Evolutionary conservation across 1,140 invertebrate genomes (phyloP).

Genomic region (Megalopta genalis): DNA sequence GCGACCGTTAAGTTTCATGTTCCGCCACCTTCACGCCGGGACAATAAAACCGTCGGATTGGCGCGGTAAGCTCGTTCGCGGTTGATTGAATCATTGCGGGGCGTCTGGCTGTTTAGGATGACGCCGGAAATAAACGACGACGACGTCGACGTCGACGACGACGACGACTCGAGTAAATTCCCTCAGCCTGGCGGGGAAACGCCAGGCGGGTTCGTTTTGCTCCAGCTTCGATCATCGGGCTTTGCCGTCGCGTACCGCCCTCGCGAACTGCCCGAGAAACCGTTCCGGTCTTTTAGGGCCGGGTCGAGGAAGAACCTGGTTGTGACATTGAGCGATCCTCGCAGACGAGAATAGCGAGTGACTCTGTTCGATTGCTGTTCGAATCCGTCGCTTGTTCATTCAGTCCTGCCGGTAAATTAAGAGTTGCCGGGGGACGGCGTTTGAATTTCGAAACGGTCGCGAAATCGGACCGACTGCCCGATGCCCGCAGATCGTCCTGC

Average conservation of each 20-base stretch:
- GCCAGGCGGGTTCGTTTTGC: not conserved
- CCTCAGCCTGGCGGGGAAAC: not conserved
- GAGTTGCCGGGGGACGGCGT: no score
- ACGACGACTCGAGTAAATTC: not conserved
- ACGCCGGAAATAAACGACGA: slow-evolving; percentile 34
- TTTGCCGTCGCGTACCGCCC: not conserved
- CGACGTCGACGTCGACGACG: not conserved
- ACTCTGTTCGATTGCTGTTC: no score
- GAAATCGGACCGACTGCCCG: no score
- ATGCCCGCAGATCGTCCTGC: no score
- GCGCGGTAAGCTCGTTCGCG: slow-evolving; percentile 20
- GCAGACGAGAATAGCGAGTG: no score
- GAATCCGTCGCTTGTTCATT: no score
- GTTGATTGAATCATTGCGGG: slow-evolving; percentile 45
- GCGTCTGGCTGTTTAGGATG: not conserved
- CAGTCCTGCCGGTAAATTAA: no score
- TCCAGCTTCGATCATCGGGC: not conserved
- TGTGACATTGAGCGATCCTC: slow-evolving; percentile 1
- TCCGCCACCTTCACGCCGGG: slow-evolving; percentile 14
- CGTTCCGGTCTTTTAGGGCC: not conserved
- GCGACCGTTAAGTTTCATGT: slow-evolving; percentile 42
- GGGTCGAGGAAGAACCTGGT: not conserved
- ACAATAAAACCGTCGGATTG: slow-evolving; percentile 45
- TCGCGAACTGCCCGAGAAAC: no score
- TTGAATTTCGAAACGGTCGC: no score